phyloP scores from a whole-genome alignment of 2,888 invertebrate species.

The Athetis lepigone region DNA sequence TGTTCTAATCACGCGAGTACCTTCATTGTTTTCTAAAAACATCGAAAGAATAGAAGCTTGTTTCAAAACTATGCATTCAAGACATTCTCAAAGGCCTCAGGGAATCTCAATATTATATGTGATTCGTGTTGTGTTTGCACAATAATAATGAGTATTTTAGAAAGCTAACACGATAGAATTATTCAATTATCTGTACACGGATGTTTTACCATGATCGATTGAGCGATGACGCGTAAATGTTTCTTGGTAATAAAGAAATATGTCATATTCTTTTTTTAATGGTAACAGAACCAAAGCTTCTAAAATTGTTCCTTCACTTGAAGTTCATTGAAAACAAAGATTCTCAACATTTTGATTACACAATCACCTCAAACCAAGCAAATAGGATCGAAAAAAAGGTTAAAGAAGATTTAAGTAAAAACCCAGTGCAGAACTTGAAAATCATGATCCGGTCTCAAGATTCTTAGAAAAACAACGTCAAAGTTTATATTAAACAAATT shows the following conservation, averaged over 20 bases:
- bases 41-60: not conserved
- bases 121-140: not conserved
- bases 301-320: not conserved
- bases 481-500: not conserved
- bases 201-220: too few species aligned
- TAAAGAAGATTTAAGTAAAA: not conserved
- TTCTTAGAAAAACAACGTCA: not conserved
- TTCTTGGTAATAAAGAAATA: too few species aligned
- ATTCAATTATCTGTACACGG: too few species aligned
- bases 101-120: too few species aligned
- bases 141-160: not conserved
- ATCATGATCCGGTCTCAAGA: not conserved
- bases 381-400: not conserved
- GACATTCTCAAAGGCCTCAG: too few species aligned
- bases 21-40: slow-evolving; percentile 21
- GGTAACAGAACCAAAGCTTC: not conserved
- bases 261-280: not conserved
- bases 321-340: not conserved
- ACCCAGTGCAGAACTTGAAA: not conserved
- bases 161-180: not conserved
- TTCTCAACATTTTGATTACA: not conserved
- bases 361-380: not conserved
- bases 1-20: slow-evolving; percentile 11
- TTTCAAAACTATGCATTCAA: slow-evolving; percentile 13
- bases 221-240: not conserved